Base-by-base conservation (phyloP, 2,797 vertebrate genomes). In the Chanos chanos region DNA sequence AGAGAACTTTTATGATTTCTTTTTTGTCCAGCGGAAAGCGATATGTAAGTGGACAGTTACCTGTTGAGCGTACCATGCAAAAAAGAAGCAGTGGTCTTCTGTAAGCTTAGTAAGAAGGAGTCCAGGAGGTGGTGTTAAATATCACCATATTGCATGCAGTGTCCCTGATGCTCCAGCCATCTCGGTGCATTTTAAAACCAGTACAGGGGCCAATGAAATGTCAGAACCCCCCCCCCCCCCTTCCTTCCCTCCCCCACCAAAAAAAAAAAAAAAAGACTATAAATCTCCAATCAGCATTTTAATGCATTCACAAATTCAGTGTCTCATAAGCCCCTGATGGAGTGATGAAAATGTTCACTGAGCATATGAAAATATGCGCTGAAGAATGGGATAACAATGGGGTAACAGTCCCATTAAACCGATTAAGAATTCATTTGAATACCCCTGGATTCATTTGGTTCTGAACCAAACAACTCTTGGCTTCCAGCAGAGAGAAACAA, bases 1-100 rank as follows among this genome's bases (percentile, higher is more conserved):
- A 83, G 74, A 87, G 71, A 86, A 85, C 70, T 75, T 77, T 76
- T 84, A 73, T 82, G 80, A 84, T 74, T 76, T 86, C 77, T 79
- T 83, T 68, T 78, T 84, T 83, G 77, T 85, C 83, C 81, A 80
- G 59, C 48, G 74, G 70, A 72, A 81, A 84, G 85, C 76, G 80
- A 87, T 86, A 85, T 84, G 83, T 85, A 76, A 79, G 73, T 69
- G 75, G 75, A 80, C 74, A 74, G 66, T 74, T 67, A 74, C 71
- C 12, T 64, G 76, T 76, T 67, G 75, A 73, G 70, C 77, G 85
- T 59, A 76, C 76, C 86, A 89, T 88, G 89, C 87, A 87, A 71
- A 78, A 64, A 79, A 53, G 70, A 80, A 83, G 81, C 74, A 53
- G 66, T 76, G 74, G 73, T 76, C 70, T 86, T 67, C 67, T 8